Evolutionary conservation across 92 coral and sea anemone species (phyloP), one percentile per base, ranked within the genome.

Genomic region (Parazoanthus swiftii): DNA sequence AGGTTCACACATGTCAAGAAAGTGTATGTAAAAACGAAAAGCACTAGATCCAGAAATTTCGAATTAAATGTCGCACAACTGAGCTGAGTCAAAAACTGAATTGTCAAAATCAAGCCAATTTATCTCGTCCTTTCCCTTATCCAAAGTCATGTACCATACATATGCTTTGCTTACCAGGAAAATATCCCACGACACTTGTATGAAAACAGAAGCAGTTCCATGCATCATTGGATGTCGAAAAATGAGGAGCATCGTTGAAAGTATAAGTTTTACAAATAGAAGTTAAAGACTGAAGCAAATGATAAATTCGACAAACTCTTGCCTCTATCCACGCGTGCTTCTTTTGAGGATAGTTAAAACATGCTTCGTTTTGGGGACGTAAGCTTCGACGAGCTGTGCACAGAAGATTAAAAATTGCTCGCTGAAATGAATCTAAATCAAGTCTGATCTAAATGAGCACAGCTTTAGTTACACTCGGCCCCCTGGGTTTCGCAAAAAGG

Each of bases 401-500:
- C 42, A 14, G 26, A 16, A 74, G 23, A 33, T 5, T 13, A 21
- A 29, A 74, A n/a, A 48, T 1, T 48, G 37, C 20, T 73, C 25
- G 44, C 18, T 74, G 46, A 74, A 74, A 74, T 74, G 37, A 74
- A 37, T 39, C 78, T 37, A 74, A 35, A 36, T 29, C 76, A 72
- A 72, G 37, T 39, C 39, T 72, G 33, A 29, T 72, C 21, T 36
- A 74, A 74, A 74, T 74, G 78, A 20, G 26, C 78, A 35, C 78
- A 35, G 78, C 6, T 74, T 74, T 11, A 74, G 46, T 74, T 74
- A 74, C 78, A 74, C 23, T 74, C 48, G 78, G 78, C 78, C 78
- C 48, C 78, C 78, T 74, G 78, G 78, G 78, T 74, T 74, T 39
- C 6, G 8, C 20, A 33, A 14, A 74, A 29, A 74, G 20, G 6